Conservation (phyloP, 2,888 invertebrate genomes). For the Drosophila borealis region DNA sequence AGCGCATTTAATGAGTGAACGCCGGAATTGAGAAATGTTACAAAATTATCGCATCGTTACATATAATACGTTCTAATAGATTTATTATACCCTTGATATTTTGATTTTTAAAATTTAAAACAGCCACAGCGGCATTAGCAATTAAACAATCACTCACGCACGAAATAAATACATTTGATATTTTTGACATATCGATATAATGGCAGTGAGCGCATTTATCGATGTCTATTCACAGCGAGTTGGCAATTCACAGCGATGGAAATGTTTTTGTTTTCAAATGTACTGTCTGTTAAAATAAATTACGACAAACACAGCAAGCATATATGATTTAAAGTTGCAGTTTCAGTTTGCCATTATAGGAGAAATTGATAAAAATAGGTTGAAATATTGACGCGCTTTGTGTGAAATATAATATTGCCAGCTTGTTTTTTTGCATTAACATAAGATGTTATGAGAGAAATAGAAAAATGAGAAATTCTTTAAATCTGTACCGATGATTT, state of each 20-base stretch:
- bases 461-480: too few relatives aligned
- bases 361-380: too few relatives aligned
- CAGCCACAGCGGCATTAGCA: constrained; percentile 19
- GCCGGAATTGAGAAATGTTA: not conserved
- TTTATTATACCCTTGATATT: not conserved
- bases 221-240: constrained; percentile 6
- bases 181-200: constrained; percentile 26
- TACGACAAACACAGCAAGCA: constrained; percentile 28
- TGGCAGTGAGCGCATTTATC: constrained; percentile 4
- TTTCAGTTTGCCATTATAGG: too few relatives aligned
- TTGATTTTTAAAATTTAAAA: constrained; percentile 1
- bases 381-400: too few relatives aligned
- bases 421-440: too few relatives aligned
- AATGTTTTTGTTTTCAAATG: not conserved
- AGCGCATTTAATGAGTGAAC: not conserved
- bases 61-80: not conserved
- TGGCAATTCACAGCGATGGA: not conserved
- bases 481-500: too few relatives aligned
- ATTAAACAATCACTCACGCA: constrained; percentile 36
- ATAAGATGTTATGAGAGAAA: too few relatives aligned
- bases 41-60: not conserved
- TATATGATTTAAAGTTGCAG: not conserved
- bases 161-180: not conserved
- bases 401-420: too few relatives aligned
- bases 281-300: not conserved